A percentile compares a stretch with the other conserved stretches of the same genome.
phyloP scores from a whole-genome alignment of 2,113 vertebrate genomes.

The Coreoperca whiteheadi region DNA sequence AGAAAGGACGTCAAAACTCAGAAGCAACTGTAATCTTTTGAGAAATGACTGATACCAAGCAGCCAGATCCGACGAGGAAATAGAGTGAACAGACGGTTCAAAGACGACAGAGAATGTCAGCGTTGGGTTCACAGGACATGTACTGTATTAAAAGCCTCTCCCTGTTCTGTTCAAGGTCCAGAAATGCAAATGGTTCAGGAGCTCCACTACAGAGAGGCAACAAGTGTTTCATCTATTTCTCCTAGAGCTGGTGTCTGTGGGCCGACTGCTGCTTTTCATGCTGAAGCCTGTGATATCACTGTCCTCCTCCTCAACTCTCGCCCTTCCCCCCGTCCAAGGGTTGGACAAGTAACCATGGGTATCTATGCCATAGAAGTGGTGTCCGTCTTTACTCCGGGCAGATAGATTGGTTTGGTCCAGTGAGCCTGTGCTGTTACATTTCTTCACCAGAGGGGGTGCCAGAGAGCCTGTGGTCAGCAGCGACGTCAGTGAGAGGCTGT shows the following conservation, averaged over 20 bases:
- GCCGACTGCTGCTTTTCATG: slow-evolving; percentile 57
- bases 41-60: slow-evolving; percentile 53
- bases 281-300: slow-evolving; percentile 49
- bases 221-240: slow-evolving; percentile 84
- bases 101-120: slow-evolving; percentile 49
- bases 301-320: slow-evolving; percentile 41
- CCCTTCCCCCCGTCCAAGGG: slow-evolving; percentile 64
- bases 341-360: slow-evolving; percentile 69
- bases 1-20: slow-evolving; percentile 34
- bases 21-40: slow-evolving; percentile 42
- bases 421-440: slow-evolving; percentile 94
- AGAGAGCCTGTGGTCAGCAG: slow-evolving; percentile 85
- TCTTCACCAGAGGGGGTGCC: slow-evolving; percentile 83
- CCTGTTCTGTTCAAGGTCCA: slow-evolving; percentile 48
- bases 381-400: slow-evolving; percentile 67
- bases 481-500: slow-evolving; percentile 93
- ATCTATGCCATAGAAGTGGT: slow-evolving; percentile 54
- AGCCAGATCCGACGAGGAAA: slow-evolving; percentile 47
- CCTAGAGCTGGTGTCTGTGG: slow-evolving; percentile 69
- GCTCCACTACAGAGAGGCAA: slow-evolving; percentile 38
- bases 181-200: slow-evolving; percentile 38
- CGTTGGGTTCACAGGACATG: slow-evolving; percentile 44
- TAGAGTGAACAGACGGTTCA: slow-evolving; percentile 54
- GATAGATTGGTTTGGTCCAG: slow-evolving; percentile 77
- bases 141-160: slow-evolving; percentile 40